A percentile compares a stretch with the other conserved stretches of the same genome.
Evolutionary conservation across 2,113 vertebrate genomes (phyloP).

Genomic region (Corythaixoides concolor): DNA sequence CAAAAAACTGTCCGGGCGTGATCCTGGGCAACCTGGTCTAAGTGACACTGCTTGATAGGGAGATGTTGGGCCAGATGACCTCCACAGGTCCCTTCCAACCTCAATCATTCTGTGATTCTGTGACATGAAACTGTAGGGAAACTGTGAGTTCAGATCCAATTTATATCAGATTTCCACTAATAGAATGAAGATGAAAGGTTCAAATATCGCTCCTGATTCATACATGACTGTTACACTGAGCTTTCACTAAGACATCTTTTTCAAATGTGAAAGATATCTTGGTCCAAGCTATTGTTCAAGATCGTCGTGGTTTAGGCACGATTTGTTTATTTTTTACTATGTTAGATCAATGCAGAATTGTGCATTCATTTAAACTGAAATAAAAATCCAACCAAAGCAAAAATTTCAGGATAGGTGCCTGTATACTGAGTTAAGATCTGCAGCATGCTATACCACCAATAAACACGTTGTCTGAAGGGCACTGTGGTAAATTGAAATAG

Average conservation of each 20-base stretch:
- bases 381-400: neutral
- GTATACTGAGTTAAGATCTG: neutral
- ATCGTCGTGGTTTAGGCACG: too few relatives aligned
- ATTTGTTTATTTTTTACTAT: neutral
- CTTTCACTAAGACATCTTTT: neutral
- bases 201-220: neutral
- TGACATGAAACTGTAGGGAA: neutral
- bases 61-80: neutral
- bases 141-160: neutral
- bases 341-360: neutral
- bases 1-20: fast-evolving
- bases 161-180: neutral
- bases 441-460: neutral
- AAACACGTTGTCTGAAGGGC: neutral
- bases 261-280: neutral
- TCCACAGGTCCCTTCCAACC: neutral
- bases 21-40: neutral
- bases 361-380: neutral
- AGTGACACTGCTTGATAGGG: neutral
- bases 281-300: neutral
- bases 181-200: neutral
- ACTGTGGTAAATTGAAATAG: neutral
- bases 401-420: neutral
- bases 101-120: neutral
- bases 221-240: neutral